These are phyloP conservation scores for Scrobipalpa atriplicella DNA, from an alignment of 2,888 invertebrate genomes.

Conservation along the genomic window DNA sequence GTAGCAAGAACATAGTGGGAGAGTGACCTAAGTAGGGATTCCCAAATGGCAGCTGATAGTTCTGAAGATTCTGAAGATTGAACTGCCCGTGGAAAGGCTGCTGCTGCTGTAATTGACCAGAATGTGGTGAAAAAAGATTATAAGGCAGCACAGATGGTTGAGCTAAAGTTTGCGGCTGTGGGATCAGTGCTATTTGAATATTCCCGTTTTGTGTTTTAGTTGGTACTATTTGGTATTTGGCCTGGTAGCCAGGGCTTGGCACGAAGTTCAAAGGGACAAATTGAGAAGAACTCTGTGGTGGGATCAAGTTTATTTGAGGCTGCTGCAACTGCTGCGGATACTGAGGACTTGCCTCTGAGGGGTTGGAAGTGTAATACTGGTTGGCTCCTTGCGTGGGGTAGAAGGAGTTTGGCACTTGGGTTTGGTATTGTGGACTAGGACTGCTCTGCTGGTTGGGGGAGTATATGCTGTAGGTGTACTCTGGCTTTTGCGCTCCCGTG, in stretches of 20 bases:
- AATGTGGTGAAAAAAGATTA: constrained; percentile 52
- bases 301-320: constrained; percentile 55
- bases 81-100: constrained; percentile 59
- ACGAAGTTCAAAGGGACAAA: constrained; percentile 70
- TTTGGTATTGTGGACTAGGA: constrained; percentile 56
- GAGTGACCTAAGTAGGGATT: constrained; percentile 63
- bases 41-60: constrained; percentile 55
- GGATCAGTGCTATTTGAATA: constrained; percentile 65
- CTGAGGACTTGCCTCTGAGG: constrained; percentile 47
- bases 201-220: constrained; percentile 62
- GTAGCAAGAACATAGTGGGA: constrained; percentile 64
- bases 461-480: constrained; percentile 73
- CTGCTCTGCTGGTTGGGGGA: constrained; percentile 56
- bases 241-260: constrained; percentile 70
- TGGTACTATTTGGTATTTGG: constrained; percentile 71
- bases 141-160: constrained; percentile 55
- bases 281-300: constrained; percentile 58
- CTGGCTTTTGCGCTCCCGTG: constrained; percentile 72
- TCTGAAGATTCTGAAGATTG: constrained; percentile 56
- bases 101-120: constrained; percentile 50
- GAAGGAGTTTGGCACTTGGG: constrained; percentile 65
- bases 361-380: constrained; percentile 62
- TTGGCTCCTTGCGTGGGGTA: constrained; percentile 65
- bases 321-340: constrained; percentile 52
- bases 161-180: constrained; percentile 58